Evolutionary conservation across 1,140 invertebrate species (phyloP).

Genomic region (Sitodiplosis mosellana): DNA sequence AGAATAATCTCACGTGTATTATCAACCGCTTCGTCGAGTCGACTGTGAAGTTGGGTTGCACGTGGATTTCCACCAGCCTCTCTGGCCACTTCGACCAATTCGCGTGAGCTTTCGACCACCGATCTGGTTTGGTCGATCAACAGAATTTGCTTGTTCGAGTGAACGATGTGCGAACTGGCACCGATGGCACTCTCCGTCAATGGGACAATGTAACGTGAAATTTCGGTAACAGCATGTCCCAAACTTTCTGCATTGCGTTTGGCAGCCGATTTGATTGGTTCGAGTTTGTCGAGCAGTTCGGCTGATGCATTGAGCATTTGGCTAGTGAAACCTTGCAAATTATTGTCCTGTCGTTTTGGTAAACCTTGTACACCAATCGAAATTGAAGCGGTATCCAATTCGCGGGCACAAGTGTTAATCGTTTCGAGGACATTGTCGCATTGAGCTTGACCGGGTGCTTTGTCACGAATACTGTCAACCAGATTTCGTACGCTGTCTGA

Average conservation of each 20-base stretch:
- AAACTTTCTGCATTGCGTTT: constrained; percentile 85
- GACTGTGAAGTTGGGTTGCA: constrained; percentile 54
- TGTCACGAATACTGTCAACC: constrained; percentile 80
- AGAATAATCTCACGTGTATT: constrained; percentile 60
- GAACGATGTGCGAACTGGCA: constrained; percentile 74
- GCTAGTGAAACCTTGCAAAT: constrained; percentile 63
- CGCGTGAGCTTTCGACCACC: constrained; percentile 74
- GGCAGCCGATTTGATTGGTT: constrained; percentile 62
- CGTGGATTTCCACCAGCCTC: constrained; percentile 86
- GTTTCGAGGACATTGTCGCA: constrained; percentile 72
- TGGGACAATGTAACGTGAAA: constrained; percentile 61
- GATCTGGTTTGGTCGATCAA: constrained; percentile 87
- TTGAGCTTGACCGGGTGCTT: constrained; percentile 87
- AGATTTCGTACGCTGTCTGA: constrained; percentile 91
- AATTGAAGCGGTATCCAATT: constrained; percentile 73
- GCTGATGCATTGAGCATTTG: constrained; percentile 52
- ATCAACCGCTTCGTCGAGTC: constrained; percentile 66
- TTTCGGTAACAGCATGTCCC: constrained; percentile 69
- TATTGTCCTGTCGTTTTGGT: constrained; percentile 49
- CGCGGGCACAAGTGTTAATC: constrained; percentile 52
- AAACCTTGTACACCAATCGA: constrained; percentile 73
- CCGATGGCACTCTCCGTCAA: constrained; percentile 67
- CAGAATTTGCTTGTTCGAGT: constrained; percentile 74
- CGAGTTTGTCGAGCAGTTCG: constrained; percentile 62
- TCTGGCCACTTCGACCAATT: constrained; percentile 70